Conservation (phyloP, 2,888 invertebrate genomes). For the Elegia similella region DNA sequence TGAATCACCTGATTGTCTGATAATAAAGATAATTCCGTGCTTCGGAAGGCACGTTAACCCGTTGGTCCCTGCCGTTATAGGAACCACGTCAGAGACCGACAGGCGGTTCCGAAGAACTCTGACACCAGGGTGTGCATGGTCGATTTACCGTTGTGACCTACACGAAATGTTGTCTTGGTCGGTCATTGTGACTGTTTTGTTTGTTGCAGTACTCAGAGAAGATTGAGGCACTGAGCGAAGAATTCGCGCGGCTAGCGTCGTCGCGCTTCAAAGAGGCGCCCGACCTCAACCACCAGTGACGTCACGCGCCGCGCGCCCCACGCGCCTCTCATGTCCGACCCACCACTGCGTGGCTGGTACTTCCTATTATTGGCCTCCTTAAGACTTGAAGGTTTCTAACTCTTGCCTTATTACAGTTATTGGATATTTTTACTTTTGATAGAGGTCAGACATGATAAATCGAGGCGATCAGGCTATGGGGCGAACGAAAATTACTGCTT, state of each 20-base stretch:
- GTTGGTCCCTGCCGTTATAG: no score
- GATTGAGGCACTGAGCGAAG: constrained; percentile 63
- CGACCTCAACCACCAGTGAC: constrained; percentile 33
- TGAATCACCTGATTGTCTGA: no score
- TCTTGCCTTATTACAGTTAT: not conserved
- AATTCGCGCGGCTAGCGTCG: constrained; percentile 58
- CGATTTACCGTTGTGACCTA: no score
- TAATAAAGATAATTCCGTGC: no score
- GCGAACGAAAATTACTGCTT: no score
- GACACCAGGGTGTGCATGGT: no score
- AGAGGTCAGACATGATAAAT: no score
- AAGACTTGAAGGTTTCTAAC: not conserved
- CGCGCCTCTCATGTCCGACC: constrained; percentile 13
- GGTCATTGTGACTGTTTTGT: not conserved
- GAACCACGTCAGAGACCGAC: no score
- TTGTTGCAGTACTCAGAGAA: constrained; percentile 60
- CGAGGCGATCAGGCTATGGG: no score
- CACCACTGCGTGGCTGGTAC: not conserved
- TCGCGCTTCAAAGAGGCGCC: constrained; percentile 49
- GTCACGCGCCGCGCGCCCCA: constrained; percentile 6
- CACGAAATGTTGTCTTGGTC: not conserved
- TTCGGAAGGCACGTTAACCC: no score
- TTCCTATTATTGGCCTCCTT: not conserved
- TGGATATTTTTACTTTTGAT: not conserved
- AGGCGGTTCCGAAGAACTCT: no score